Evolutionary conservation across 2,113 vertebrate genomes (phyloP).

Genomic region (Pogonocichla stellata): DNA sequence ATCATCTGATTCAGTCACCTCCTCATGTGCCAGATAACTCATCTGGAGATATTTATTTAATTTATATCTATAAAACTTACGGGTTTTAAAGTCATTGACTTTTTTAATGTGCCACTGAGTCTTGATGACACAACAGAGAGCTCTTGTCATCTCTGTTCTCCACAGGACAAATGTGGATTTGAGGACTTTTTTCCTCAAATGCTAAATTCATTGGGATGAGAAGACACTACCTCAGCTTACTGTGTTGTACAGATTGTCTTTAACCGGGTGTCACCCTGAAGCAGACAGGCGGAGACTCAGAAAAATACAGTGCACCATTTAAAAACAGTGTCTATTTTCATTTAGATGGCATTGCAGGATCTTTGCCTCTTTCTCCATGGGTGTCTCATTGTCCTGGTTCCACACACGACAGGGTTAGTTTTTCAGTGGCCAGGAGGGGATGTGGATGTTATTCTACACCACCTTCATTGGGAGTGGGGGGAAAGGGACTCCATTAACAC

Average conservation of each 20-base stretch:
- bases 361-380: not conserved
- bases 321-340: not conserved
- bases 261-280: not conserved
- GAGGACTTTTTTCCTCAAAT: not conserved
- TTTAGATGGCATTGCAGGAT: not conserved
- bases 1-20: not conserved
- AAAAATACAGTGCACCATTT: not conserved
- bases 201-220: not conserved
- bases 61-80: not conserved
- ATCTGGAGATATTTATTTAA: not conserved
- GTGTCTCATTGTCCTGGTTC: not conserved
- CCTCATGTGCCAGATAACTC: not conserved
- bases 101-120: not conserved
- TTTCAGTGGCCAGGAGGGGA: not conserved
- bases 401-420: not conserved
- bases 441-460: not conserved
- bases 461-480: no score
- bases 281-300: not conserved
- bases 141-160: not conserved
- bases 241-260: not conserved
- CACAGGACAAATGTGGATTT: not conserved
- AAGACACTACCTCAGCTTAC: not conserved
- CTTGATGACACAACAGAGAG: not conserved
- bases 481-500: not conserved
- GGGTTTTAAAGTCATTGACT: not conserved